phyloP scores from a whole-genome alignment of 2,113 vertebrate species.

The Eublepharis macularius region DNA sequence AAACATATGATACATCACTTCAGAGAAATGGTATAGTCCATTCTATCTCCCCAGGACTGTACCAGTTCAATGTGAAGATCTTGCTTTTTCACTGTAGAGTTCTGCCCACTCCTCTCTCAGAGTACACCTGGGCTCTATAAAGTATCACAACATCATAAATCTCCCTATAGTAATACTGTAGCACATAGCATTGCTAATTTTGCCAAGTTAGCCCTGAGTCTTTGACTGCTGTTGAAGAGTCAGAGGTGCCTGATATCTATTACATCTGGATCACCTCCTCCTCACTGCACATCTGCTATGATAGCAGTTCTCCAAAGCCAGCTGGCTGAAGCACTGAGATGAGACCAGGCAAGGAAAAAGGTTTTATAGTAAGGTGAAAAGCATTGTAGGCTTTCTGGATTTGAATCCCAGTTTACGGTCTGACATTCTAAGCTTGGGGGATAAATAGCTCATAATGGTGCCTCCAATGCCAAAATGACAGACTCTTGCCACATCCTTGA shows the following conservation, averaged over 20 bases:
- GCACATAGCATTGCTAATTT: neutral
- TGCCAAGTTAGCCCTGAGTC: neutral
- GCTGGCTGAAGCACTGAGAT: neutral
- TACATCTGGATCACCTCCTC: too few species aligned
- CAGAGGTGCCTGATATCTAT: too few species aligned
- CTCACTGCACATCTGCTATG: too few species aligned
- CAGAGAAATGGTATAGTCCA: neutral
- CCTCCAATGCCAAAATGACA: constrained; percentile 23
- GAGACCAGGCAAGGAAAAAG: neutral
- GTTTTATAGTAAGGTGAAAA: constrained; percentile 3
- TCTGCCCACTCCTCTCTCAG: neutral
- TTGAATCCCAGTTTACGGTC: neutral
- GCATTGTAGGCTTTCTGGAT: constrained; percentile 13
- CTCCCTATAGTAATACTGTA: neutral
- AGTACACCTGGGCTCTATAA: neutral
- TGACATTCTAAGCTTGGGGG: neutral
- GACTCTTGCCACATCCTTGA: constrained; percentile 1
- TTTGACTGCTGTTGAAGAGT: neutral
- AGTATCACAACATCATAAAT: neutral
- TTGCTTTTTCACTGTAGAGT: neutral
- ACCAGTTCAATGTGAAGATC: neutral
- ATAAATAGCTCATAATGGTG: constrained; percentile 31
- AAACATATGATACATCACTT: neutral
- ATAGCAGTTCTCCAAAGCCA: neutral
- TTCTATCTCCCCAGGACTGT: neutral